A percentile compares a stretch with the other conserved stretches of the same genome.
phyloP scores from a whole-genome alignment of 1,140 invertebrate species.

The Leptinotarsa undecemlineata region DNA sequence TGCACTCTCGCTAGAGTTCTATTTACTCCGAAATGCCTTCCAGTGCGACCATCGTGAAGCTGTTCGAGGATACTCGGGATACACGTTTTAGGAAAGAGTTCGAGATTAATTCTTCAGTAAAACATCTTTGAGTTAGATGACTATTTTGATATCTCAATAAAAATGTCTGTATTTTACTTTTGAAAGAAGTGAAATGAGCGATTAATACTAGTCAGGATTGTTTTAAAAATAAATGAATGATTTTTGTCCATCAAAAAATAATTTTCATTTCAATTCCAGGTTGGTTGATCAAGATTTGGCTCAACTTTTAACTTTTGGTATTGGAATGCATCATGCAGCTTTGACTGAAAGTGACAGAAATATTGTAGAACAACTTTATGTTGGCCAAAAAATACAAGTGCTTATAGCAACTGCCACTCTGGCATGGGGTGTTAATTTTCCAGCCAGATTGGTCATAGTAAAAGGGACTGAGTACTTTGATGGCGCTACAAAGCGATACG shows the following conservation, averaged over 20 bases:
- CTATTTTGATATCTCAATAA: background rate
- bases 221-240: too few species aligned
- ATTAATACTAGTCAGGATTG: too few species aligned
- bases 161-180: background rate
- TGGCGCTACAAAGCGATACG: conserved; percentile 93
- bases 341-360: conserved; percentile 89
- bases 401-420: conserved; percentile 95
- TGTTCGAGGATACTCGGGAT: too few species aligned
- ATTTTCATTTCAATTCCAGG: background rate
- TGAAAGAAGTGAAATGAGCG: too few species aligned
- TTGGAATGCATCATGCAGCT: conserved; percentile 97
- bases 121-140: too few species aligned
- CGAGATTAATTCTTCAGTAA: too few species aligned
- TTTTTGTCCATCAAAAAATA: background rate
- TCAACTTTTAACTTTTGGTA: conserved; percentile 93
- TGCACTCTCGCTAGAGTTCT: too few species aligned
- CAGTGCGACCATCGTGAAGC: too few species aligned
- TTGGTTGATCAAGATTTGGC: conserved; percentile 84
- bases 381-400: conserved; percentile 98
- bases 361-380: conserved; percentile 92
- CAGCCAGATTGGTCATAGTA: conserved; percentile 86
- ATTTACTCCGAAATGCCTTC: too few species aligned
- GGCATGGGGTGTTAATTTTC: conserved; percentile 99
- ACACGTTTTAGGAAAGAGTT: too few species aligned
- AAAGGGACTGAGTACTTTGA: conserved; percentile 89